These are phyloP conservation scores for Himalopsyche anomala DNA, from an alignment of 2,888 invertebrate species.

Conservation along the genomic window DNA sequence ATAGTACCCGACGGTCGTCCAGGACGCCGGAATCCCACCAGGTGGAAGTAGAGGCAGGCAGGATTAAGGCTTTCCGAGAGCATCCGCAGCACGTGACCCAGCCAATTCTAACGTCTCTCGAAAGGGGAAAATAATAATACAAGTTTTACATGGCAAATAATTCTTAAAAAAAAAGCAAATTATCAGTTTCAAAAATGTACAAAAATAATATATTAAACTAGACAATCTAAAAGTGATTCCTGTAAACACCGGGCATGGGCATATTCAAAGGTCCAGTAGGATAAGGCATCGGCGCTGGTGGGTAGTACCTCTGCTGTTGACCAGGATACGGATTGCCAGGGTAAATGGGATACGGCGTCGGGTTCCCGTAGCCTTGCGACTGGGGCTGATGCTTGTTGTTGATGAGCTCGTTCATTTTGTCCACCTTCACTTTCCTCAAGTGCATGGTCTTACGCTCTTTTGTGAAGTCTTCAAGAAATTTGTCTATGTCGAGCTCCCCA, in stretches of 20 bases:
- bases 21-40: no score
- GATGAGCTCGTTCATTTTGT: constrained; percentile 91
- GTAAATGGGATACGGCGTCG: constrained; percentile 69
- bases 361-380: constrained; percentile 67
- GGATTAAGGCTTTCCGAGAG: no score
- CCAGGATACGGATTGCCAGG: constrained; percentile 67
- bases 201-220: constrained; percentile 24
- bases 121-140: no score
- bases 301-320: constrained; percentile 71
- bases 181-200: not conserved
- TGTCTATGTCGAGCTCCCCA: constrained; percentile 84
- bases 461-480: constrained; percentile 91
- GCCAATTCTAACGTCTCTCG: no score
- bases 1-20: no score
- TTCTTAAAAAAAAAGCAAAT: not conserved
- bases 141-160: not conserved
- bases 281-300: constrained; percentile 79
- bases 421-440: constrained; percentile 91
- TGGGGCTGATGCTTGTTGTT: constrained; percentile 70
- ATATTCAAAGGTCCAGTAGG: constrained; percentile 85
- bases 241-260: constrained; percentile 84
- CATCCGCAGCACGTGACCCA: no score
- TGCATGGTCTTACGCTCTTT: constrained; percentile 86
- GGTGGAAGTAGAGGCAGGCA: no score
- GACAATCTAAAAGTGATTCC: constrained; percentile 54